A percentile compares a stretch with the other conserved stretches of the same genome.
Evolutionary conservation across 2,797 vertebrate genomes (phyloP).

Genomic region (Arrhamphus sclerolepis): DNA sequence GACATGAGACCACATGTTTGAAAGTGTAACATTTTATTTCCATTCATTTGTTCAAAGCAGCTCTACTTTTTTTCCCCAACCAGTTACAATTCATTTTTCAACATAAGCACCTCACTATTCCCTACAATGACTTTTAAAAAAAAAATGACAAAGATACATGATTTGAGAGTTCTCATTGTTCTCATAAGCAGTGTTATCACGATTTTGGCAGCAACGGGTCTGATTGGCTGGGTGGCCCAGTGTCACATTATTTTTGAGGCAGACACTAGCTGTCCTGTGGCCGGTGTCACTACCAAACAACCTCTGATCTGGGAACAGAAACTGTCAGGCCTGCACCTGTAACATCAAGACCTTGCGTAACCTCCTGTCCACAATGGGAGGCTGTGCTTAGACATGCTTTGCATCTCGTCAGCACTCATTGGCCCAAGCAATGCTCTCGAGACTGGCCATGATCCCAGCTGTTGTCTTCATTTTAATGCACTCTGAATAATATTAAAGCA

Average conservation of each 20-base stretch:
- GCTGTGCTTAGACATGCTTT: constrained; percentile 65
- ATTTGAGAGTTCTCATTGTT: constrained; percentile 37
- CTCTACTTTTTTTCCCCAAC: constrained; percentile 7
- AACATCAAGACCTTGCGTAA: constrained; percentile 69
- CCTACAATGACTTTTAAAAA: constrained; percentile 32
- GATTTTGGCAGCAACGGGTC: constrained; percentile 21
- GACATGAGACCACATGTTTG: constrained; percentile 77
- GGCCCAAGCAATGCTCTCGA: constrained; percentile 70
- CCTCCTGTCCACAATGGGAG: constrained; percentile 34
- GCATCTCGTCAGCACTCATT: constrained; percentile 61
- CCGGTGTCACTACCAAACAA: constrained; percentile 67
- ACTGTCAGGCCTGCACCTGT: constrained; percentile 83
- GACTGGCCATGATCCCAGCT: constrained; percentile 80
- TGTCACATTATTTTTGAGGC: constrained; percentile 71
- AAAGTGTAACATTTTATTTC: constrained; percentile 71
- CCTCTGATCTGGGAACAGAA: constrained; percentile 76
- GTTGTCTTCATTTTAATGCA: constrained; percentile 84
- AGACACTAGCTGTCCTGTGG: constrained; percentile 66
- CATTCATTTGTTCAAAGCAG: constrained; percentile 45
- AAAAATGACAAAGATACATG: constrained; percentile 32
- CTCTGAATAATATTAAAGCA: constrained; percentile 84
- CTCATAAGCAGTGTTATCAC: constrained; percentile 56
- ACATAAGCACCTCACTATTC: constrained; percentile 28
- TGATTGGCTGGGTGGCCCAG: constrained; percentile 55
- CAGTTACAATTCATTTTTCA: constrained; percentile 37